Evolutionary conservation across 2,113 vertebrate genomes (phyloP), one percentile per base, ranked within the genome.

Genomic region (Indicator maculatus): DNA sequence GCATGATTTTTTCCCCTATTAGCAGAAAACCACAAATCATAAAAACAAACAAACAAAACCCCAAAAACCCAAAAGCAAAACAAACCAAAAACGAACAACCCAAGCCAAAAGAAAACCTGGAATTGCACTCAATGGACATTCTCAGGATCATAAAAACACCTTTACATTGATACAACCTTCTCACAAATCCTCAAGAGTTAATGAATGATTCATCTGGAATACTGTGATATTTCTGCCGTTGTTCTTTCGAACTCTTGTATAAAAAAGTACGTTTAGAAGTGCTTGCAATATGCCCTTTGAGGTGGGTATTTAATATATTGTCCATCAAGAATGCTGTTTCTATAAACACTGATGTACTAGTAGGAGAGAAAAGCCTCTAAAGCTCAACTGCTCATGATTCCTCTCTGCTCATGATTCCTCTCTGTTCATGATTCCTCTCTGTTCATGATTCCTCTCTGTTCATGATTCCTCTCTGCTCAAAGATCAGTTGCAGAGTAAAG

Each of bases 401-500:
- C 56, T 77, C 85, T 85, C 78, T 36, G 36, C 36, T 36, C 36
- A 36, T 36, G 36, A 36, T 63, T 73, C 79, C 59, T 92, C 63
- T 88, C 86, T 85, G 41, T 64, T 86, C 84, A 86, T 36, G 36
- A 36, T 63, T 73, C 79, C 59, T 92, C 63, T 88, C n/a, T n/a
- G n/a, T n/a, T n/a, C n/a, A n/a, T n/a, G n/a, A 93, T 87, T 92
- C 50, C 56, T 77, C 85, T 85, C 78, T n/a, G n/a, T n/a, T n/a
- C 36, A 36, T 36, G 36, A 36, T 63, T 73, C 79, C 59, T 92
- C 63, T 88, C 86, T 85, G 41, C 67, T 86, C 84, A 86, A 88
- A 93, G 75, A 80, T 88, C 55, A 83, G 72, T 76, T 87, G 60
- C 38, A 91, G 67, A 85, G 39, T 83, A 80, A 92, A 93, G 38